Evolutionary conservation across 2,888 invertebrate species (phyloP).

Genomic region (Zele albiditarsus): DNA sequence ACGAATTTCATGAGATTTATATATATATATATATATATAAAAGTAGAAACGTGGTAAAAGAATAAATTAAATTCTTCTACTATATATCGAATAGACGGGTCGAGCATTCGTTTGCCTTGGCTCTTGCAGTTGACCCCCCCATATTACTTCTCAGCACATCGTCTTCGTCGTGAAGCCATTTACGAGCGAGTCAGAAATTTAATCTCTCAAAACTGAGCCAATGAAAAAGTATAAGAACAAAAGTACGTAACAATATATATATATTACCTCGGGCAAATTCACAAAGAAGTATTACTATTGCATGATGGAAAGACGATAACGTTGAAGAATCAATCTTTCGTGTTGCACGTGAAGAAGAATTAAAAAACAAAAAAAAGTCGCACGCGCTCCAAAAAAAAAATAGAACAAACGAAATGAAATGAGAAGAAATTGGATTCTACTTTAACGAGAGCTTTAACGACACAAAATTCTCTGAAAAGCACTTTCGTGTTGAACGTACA

Average conservation of each 20-base stretch:
- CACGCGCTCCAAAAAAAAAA: slow-evolving; percentile 14
- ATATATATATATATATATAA: slow-evolving; percentile 32
- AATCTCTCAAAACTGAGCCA: slow-evolving; percentile 22
- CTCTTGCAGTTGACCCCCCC: slow-evolving; percentile 17
- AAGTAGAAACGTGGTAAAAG: slow-evolving; percentile 31
- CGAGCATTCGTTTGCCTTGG: slow-evolving; percentile 15
- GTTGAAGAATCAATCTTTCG: slow-evolving; percentile 26
- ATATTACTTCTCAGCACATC: slow-evolving; percentile 1
- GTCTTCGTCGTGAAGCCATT: background rate
- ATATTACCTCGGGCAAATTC: background rate
- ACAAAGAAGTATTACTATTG: slow-evolving; percentile 12
- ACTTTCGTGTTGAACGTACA: slow-evolving; percentile 3
- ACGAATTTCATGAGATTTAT: slow-evolving; percentile 30
- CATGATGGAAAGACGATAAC: background rate
- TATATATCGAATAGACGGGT: slow-evolving; percentile 24
- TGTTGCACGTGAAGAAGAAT: too few relatives aligned
- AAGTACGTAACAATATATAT: background rate
- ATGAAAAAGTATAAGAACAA: background rate
- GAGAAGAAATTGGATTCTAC: slow-evolving; percentile 20
- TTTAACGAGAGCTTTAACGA: slow-evolving; percentile 27
- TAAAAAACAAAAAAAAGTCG: background rate
- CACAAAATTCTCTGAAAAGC: slow-evolving; percentile 24
- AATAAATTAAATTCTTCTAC: slow-evolving; percentile 40
- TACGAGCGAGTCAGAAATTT: background rate
- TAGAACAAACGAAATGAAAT: slow-evolving; percentile 7